Evolutionary conservation across 2,888 invertebrate species (phyloP), one percentile per base, ranked within the genome.

Genomic region (Panopea generosa): DNA sequence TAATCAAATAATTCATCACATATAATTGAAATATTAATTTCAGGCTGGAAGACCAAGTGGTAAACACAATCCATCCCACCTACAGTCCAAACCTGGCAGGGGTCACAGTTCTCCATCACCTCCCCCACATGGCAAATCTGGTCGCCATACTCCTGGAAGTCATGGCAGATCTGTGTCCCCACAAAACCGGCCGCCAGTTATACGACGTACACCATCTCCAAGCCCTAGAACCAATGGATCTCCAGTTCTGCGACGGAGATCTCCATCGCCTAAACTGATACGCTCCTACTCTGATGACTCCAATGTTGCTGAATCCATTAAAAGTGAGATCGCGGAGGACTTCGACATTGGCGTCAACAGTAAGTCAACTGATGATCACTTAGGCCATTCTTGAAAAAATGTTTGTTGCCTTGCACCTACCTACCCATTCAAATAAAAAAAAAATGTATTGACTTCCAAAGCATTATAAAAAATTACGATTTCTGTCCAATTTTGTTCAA

Each of bases 211-310:
- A 9, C 82, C 83, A 2, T 79, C 84, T 6, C 82, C 82, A 0
- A 72, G 82, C 61, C 73, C 77, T 20, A 38, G 81, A 22, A 67
- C 77, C 7, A 66, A 66, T 7, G 33, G 33, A 33, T 85, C 86
- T n/a, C 87, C 87, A n/a, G 73, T 77, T 26, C 61, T 75, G 47
- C 70, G 81, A 3, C 72, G 83, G 24, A 62, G 83, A n/a, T 85
- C 87, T 24, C 86, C 85, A 1, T 87, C 87, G n/a, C 83, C 86
- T 0, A 77, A 80, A 29, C 56, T 71, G 16, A 74, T 76, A 18
- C 71, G 83, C 59, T 87, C 86, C 16, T 79, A 81, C 49, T 86
- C 86, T 9, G 86, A 84, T 62, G 88, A 87, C 66, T 87, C 87
- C 14, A 87, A 86, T 57, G 74, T 85, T n/a, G 78, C 82, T 14